Base-by-base conservation (phyloP, 2,888 invertebrate species). In the Pyrrhia umbra region DNA sequence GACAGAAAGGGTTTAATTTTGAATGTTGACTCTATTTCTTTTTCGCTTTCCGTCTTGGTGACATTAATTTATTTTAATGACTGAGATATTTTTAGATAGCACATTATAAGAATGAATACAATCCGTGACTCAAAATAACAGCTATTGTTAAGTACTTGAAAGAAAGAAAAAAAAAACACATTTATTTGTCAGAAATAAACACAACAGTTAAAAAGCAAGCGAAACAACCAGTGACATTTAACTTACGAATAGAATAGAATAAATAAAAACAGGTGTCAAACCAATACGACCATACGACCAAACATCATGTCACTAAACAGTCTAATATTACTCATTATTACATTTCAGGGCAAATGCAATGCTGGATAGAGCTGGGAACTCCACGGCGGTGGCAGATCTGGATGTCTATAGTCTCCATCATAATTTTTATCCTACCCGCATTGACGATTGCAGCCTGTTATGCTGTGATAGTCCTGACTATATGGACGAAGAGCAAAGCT, bases 371-470 rank as follows among this genome's bases (percentile, higher is more conserved):
- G 43, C 92, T 98, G 60, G 96, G 96, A 0, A 95, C 96, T 0
- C 96, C 96, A 0, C 95, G 96, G 87, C 96, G 97, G 56, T 98
- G 98, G 98, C 97, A 97, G 91, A 95, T 98, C 58, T 99, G 98
- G 95, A 97, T 99, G 97, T 97, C 97, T 0, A 87, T 97, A 21
- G 97, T 98, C 5, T 97, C 98, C 1, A 92, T 97, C 34, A 96
- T 97, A 68, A 96, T 99, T 37, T 98, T 99, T 91, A 96, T 98
- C 54, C 93, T 98, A 23, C 99, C 99, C 0, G 97, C 98, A 0
- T 85, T 98, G 57, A 97, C 98, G 77, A 99, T 99, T 69, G 96
- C 97, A 3, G 97, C 97, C 3, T 99, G 99, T 88, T 99, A 99
- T 89, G 96, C 97, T 8, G 96, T 98, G 80, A 99, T 99, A 81